Evolutionary conservation across 1,140 invertebrate genomes (phyloP).

Genomic region (Temnothorax curvispinosus): DNA sequence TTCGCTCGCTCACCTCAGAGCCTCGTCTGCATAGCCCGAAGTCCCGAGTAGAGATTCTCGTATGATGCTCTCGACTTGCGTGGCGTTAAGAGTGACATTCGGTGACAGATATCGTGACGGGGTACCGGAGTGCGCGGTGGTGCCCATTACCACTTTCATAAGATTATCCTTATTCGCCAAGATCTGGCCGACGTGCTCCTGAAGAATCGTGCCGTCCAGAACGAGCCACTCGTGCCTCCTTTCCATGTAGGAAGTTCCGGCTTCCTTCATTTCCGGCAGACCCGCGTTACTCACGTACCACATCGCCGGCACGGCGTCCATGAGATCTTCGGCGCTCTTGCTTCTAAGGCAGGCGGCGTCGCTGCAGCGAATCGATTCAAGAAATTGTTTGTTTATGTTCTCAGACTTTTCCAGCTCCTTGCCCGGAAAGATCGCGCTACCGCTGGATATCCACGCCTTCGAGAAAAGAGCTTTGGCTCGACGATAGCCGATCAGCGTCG

Average conservation of each 20-base stretch:
- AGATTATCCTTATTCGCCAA: constrained; percentile 85
- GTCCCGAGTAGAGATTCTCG: constrained; percentile 88
- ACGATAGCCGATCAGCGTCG: constrained; percentile 88
- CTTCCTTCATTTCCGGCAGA: constrained; percentile 87
- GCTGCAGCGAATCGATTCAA: constrained; percentile 85
- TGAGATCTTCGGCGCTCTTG: constrained; percentile 88
- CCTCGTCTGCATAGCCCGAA: constrained; percentile 87
- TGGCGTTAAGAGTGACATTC: constrained; percentile 88
- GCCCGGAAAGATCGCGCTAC: constrained; percentile 89
- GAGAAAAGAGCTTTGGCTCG: constrained; percentile 88
- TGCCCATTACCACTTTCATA: constrained; percentile 89
- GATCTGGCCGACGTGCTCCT: constrained; percentile 88
- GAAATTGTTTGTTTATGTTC: constrained; percentile 87
- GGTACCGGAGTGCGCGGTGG: constrained; percentile 90
- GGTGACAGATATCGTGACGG: constrained; percentile 86
- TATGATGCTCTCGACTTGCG: constrained; percentile 88
- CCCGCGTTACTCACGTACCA: constrained; percentile 89
- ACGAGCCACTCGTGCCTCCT: constrained; percentile 91
- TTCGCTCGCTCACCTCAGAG: constrained; percentile 81
- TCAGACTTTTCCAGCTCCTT: constrained; percentile 88
- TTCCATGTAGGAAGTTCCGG: constrained; percentile 78
- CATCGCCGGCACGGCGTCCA: constrained; percentile 89
- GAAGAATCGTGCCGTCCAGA: constrained; percentile 89
- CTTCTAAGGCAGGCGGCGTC: constrained; percentile 88
- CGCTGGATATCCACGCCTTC: constrained; percentile 91